Evolutionary conservation across 2,113 vertebrate genomes (phyloP).

Genomic region (Dissostichus mawsoni): DNA sequence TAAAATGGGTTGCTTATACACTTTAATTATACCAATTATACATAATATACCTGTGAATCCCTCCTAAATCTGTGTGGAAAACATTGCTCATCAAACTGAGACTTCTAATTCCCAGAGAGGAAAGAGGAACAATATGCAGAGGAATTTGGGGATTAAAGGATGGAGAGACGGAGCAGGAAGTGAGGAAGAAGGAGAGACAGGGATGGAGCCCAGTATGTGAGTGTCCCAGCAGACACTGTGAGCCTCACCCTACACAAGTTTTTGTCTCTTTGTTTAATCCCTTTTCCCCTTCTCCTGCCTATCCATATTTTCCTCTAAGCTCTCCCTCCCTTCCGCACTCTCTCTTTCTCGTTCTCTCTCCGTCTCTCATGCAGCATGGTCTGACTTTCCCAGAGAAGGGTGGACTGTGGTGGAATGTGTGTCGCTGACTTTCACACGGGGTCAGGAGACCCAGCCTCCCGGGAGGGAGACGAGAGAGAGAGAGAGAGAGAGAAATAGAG

Average conservation of each 20-base stretch:
- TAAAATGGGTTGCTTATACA: too few species aligned
- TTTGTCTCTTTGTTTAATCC: conserved; percentile 26
- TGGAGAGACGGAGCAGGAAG: conserved; percentile 26
- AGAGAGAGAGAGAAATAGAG: conserved; percentile 27
- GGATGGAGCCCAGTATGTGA: conserved; percentile 21
- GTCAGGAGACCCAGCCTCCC: conserved; percentile 86
- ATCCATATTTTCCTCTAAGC: conserved; percentile 32
- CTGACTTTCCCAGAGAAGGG: conserved; percentile 87
- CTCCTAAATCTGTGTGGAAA: too few species aligned
- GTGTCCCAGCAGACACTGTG: conserved; percentile 6
- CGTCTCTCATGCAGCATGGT: conserved; percentile 61
- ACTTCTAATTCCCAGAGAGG: conserved; percentile 31
- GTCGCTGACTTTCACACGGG: conserved; percentile 86
- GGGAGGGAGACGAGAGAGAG: conserved; percentile 62
- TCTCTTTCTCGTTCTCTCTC: conserved; percentile 12
- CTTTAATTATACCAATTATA: too few species aligned
- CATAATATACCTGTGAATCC: too few species aligned
- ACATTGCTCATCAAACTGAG: conserved; percentile 60
- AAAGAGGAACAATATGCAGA: conserved; percentile 37
- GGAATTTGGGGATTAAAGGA: conserved; percentile 49
- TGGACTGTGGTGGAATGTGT: conserved; percentile 91
- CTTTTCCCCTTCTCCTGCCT: conserved; percentile 1
- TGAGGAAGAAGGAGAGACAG: conserved; percentile 15
- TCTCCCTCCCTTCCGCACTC: not conserved
- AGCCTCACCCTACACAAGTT: conserved; percentile 21